Base-by-base conservation (phyloP, 2,113 vertebrate species). In the Origma solitaria region DNA sequence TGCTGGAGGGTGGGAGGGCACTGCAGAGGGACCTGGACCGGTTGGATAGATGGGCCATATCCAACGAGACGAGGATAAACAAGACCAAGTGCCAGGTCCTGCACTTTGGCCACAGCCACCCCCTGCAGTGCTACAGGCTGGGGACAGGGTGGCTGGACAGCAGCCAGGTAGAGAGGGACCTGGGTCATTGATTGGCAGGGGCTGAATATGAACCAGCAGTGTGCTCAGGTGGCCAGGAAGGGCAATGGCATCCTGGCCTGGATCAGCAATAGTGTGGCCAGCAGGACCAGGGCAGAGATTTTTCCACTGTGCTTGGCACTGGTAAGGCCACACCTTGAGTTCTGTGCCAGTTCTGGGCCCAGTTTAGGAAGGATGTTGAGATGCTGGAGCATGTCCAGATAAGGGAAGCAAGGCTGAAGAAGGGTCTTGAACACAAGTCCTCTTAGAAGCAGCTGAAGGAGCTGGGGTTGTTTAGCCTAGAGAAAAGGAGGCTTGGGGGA, bases 161-260 rank as follows among this genome's bases (percentile, higher is more conserved):
- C 23, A 20, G 10, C 12, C 65, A 42, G 65, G 45, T 4, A 8
- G 45, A 44, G 51, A 35, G 20, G 10, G 37, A 42, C 37, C 54
- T 35, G 54, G 37, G 45, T 7, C 3, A 1, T 12, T 50, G 44
- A 1, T 2, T 35, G 40, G 7, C 31, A 31, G 45, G 37, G 2
- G 8, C 1, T 60, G 54, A 30, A 19, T 21, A 56, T 2, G 31
- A 60, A 15, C 6, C 54, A 60, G 37, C 37, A 24, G 9, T 5
- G 30, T 23, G 35, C 23, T 1, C 44, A 2, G 0, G 0, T 6
- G 35, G 42, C 28, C 64, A 49, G 18, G 65, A 58, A 30, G 15
- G 37, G 54, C 45, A 60, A 10, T 0, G 24, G 31, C 54, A 33
- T 15, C 35, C 45, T 50, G 54, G 44, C 19, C 71, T 58, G 30